A percentile compares a stretch with the other conserved stretches of the same genome.
phyloP scores from a whole-genome alignment of 2,113 vertebrate genomes.

The Elgaria multicarinata region DNA sequence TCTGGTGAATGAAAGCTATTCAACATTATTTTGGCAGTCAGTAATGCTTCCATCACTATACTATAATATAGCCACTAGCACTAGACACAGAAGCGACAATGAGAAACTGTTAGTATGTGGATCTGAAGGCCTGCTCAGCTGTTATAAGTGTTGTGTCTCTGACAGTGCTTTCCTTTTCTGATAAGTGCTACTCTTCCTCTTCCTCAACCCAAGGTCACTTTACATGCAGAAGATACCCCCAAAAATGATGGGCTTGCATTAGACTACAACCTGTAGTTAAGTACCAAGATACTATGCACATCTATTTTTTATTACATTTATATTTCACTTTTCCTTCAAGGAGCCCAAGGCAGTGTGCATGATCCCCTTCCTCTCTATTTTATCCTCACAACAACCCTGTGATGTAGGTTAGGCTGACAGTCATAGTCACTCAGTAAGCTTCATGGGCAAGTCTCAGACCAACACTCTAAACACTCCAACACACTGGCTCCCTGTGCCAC shows the following conservation, averaged over 20 bases:
- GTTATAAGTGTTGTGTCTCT: background rate
- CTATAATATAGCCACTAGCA: background rate
- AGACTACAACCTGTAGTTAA: background rate
- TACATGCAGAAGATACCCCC: background rate
- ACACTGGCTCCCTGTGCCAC: too few species aligned
- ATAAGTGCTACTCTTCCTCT: background rate
- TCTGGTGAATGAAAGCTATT: conserved; percentile 35
- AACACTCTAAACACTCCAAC: too few species aligned
- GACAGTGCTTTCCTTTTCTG: background rate
- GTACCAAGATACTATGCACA: background rate
- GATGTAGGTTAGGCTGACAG: too few species aligned
- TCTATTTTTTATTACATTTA: too few species aligned
- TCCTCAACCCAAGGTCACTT: background rate
- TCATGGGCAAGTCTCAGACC: too few species aligned
- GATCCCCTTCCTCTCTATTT: too few species aligned
- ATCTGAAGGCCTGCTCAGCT: background rate
- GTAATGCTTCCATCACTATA: conserved; percentile 22
- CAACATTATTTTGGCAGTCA: conserved; percentile 40
- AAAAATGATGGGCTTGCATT: background rate
- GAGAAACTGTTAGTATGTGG: too few species aligned
- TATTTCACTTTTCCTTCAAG: too few species aligned
- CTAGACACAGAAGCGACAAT: conserved; percentile 12
- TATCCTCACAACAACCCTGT: too few species aligned
- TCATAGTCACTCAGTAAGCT: too few species aligned
- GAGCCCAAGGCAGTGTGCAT: too few species aligned